Conservation (phyloP, 2,888 invertebrate species). For the Brachycybe producta region DNA sequence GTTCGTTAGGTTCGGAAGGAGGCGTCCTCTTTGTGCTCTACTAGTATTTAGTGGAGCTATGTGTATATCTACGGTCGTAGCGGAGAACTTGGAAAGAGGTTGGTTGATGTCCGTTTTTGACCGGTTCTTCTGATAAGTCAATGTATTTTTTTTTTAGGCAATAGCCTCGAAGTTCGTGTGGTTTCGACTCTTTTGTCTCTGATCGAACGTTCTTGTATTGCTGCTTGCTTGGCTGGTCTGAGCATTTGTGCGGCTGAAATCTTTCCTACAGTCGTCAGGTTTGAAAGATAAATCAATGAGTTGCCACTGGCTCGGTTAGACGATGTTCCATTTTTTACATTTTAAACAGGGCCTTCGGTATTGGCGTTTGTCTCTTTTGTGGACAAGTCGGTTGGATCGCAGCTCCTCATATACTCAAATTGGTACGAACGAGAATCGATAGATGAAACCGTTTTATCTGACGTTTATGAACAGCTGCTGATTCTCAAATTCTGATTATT, state of each 20-base stretch:
- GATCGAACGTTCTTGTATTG: slow-evolving; percentile 15
- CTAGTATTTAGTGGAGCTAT: slow-evolving; percentile 18
- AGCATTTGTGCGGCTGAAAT: slow-evolving; percentile 18
- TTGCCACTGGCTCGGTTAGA: background rate
- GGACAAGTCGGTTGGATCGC: slow-evolving; percentile 17
- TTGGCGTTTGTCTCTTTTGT: slow-evolving; percentile 17
- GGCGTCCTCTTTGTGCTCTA: slow-evolving; percentile 15
- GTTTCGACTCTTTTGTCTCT: slow-evolving; percentile 16
- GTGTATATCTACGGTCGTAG: slow-evolving; percentile 18
- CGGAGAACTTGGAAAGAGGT: slow-evolving; percentile 19
- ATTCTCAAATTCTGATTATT: too few species aligned
- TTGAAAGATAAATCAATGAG: background rate
- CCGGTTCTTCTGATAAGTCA: background rate
- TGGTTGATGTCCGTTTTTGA: background rate
- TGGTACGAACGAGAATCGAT: slow-evolving; percentile 9
- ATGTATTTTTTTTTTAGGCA: background rate
- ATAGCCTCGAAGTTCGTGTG: slow-evolving; percentile 4
- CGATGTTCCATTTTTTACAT: background rate
- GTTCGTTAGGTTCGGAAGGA: slow-evolving; percentile 16
- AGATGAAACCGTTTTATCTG: background rate
- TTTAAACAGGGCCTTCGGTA: slow-evolving; percentile 15
- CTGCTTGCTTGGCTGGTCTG: slow-evolving; percentile 18
- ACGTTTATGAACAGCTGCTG: too few species aligned
- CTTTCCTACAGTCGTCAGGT: slow-evolving; percentile 20
- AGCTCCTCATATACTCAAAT: slow-evolving; percentile 17